A percentile compares a stretch with the other conserved stretches of the same genome.
These are phyloP conservation scores for Hystrix cristata DNA, from an alignment of 2,113 vertebrate species.

Conservation along the genomic window DNA sequence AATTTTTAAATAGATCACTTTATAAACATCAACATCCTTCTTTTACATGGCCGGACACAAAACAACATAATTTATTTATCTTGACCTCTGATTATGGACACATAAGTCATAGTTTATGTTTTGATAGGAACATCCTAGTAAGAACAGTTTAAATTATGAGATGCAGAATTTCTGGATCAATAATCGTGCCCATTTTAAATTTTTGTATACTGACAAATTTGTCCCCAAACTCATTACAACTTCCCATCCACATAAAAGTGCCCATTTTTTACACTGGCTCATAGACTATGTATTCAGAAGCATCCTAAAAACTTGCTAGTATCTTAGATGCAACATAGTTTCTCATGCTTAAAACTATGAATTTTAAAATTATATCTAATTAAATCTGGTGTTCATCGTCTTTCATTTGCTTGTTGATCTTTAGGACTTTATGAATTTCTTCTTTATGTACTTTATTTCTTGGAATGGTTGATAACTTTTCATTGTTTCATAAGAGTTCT, in stretches of 20 bases:
- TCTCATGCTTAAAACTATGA: background rate
- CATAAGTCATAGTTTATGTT: background rate
- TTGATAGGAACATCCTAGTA: background rate
- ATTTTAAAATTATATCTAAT: background rate
- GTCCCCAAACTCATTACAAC: background rate
- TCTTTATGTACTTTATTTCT: background rate
- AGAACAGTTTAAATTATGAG: background rate
- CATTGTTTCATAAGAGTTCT: background rate
- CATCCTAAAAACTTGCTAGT: background rate
- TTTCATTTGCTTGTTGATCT: background rate
- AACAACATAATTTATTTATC: background rate
- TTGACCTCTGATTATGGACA: background rate
- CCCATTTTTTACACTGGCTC: background rate
- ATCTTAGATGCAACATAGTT: background rate
- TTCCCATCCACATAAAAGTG: background rate
- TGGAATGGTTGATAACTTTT: background rate
- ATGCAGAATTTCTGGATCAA: background rate
- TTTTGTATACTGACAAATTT: background rate
- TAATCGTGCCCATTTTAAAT: background rate
- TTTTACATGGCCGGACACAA: background rate
- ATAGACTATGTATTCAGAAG: background rate
- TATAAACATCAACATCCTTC: background rate
- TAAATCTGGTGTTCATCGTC: background rate
- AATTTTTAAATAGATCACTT: background rate
- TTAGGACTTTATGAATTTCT: background rate